Base-by-base conservation (phyloP, 2,797 vertebrate species). In the Pseudotriccus pelzelni region DNA sequence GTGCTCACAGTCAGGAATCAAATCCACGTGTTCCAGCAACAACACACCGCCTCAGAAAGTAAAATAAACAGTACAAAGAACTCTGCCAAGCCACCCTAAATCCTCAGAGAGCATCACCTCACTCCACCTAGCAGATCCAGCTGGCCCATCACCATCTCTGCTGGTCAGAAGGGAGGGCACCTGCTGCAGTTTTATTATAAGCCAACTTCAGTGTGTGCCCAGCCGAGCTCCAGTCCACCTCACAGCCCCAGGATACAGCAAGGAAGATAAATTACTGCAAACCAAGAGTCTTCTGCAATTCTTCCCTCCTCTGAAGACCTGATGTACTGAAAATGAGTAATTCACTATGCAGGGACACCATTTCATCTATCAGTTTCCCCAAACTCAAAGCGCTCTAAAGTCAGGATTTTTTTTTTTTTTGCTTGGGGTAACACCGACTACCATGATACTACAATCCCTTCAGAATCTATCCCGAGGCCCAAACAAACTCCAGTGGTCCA, bases 1-100 rank as follows among this genome's bases (percentile, higher is more conserved):
- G 32, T 10, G 69, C 84, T 90, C 72, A 64, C 62, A 96, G 82
- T 36, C 93, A 95, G 94, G 90, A 83, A 93, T 28, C 85, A 94
- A 95, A 96, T 70, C 72, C 82, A 67, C 12, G 27, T 66, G 88
- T 43, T 94, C 80, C 60, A 46, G 59, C 64, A 80, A 49, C 39
- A 82, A 39, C 28, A 62, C 52, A 17, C 53, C 7, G 3, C 22
- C 88, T 84, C 68, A 49, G 59, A 66, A 74, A 83, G 56, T 11
- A 69, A 92, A 90, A 76, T 14, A 93, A 82, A 89, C 21, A 82
- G 58, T 55, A n/a, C 27, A 56, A 34, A 4, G 24, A 59, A 67
- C 60, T 63, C 55, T 43, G 20, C 37, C 12, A 23, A 8, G 58
- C 49, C 56, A 72, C 50, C 9, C 64, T 56, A 80, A 66, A 70